phyloP scores from a whole-genome alignment of 2,113 vertebrate genomes.

The Barbus barbus region DNA sequence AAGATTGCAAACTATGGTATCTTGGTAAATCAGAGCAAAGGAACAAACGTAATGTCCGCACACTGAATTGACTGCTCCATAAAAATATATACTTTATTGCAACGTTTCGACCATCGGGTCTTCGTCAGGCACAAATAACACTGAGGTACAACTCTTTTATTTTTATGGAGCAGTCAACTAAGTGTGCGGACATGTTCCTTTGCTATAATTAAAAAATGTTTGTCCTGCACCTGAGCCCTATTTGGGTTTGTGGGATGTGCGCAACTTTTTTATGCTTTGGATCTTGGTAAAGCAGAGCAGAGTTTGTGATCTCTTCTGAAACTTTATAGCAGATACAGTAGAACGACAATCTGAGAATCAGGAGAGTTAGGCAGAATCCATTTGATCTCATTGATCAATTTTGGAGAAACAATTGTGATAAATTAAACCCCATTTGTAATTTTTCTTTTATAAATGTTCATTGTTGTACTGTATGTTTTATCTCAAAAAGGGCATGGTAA shows the following conservation, averaged over 20 bases:
- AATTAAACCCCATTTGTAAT: neutral
- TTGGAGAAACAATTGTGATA: neutral
- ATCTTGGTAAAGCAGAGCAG: neutral
- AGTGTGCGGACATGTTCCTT: no score
- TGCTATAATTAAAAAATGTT: no score
- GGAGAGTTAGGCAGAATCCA: neutral
- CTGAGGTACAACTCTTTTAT: no score
- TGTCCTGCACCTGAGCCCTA: no score
- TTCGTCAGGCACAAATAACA: no score
- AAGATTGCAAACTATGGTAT: neutral
- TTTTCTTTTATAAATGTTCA: neutral
- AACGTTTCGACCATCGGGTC: no score
- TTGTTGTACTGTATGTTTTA: constrained; percentile 51
- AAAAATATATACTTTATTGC: no score
- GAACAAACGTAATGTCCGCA: no score
- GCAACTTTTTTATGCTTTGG: no score
- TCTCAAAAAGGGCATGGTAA: constrained; percentile 80
- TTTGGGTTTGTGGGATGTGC: no score
- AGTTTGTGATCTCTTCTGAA: neutral
- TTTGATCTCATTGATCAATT: neutral
- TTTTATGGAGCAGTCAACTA: no score
- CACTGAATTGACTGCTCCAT: no score
- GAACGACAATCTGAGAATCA: neutral
- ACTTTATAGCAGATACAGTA: neutral
- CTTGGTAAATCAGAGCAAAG: neutral